Base-by-base conservation (phyloP, 2,113 vertebrate genomes). In the Vicugna pacos region DNA sequence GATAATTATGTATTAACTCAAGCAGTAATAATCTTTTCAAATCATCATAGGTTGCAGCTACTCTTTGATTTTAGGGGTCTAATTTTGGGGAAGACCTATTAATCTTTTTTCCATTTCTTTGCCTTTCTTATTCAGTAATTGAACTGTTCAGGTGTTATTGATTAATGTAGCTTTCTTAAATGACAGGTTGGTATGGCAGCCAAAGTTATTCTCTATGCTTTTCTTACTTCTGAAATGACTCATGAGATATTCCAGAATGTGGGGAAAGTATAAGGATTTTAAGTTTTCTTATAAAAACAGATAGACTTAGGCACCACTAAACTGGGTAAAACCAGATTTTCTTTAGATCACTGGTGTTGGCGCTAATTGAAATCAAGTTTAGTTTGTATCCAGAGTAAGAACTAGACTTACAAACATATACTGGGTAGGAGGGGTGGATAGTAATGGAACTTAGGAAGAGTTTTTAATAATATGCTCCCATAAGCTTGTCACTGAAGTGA, bases 1-100 rank as follows among this genome's bases (percentile, higher is more conserved):
- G 93, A 87, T 98, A 98, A 97, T 97, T 97, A 96, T 93, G 95
- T 96, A 94, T 95, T 98, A 98, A 96, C 92, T 97, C 87, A 97
- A 95, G 96, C 75, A 97, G 87, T 94, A 94, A 96, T 92, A 97
- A 90, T 93, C 93, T 97, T 96, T 96, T 95, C 75, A 97, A 97
- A 92, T 92, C 73, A 97, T 93, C 92, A 17, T 22, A 76, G 93
- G 70, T 94, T 96, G 70, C 52, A 93, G 76, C 65, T 94, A 92
- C 65, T 92, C 58, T 97, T 95, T 97, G 92, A 98, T 93, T 98
- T 98, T 94, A 93, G 97, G 96, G 83, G 69, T 93, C 92, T 98
- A 95, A 97, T 97, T 97, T 97, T 24, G 93, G 89, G 79, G 75
- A 97, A 95, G 94, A 95, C 79, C 89, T 97, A 96, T 97, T 97